Percentiles rank a stretch among this genome's conserved stretches.
Conservation (phyloP, 2,797 vertebrate species). For the Ataeniobius toweri region DNA sequence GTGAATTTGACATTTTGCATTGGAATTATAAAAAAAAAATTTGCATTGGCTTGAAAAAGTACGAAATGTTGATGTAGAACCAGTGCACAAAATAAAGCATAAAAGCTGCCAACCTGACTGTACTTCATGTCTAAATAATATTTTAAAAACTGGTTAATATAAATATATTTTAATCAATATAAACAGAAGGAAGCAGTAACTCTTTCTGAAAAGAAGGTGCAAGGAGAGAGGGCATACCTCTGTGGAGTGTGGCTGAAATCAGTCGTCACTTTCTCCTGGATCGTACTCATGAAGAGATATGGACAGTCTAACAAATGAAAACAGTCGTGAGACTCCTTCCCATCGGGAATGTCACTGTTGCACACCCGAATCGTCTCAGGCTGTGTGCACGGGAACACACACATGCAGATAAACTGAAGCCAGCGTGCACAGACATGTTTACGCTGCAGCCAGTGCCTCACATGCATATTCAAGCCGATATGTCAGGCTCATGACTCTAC, state of each 20-base stretch:
- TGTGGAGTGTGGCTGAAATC: slow-evolving; percentile 45
- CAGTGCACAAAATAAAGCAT: background rate
- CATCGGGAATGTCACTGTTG: slow-evolving; percentile 78
- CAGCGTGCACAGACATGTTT: slow-evolving; percentile 48
- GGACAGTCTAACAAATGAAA: slow-evolving; percentile 59
- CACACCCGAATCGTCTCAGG: slow-evolving; percentile 55
- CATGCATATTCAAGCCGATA: slow-evolving; percentile 73
- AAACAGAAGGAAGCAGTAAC: slow-evolving; percentile 20
- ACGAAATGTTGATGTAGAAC: background rate
- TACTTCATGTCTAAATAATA: background rate
- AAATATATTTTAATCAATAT: slow-evolving; percentile 2
- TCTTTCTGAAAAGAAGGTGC: background rate
- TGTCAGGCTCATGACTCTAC: slow-evolving; percentile 55
- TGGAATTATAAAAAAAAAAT: background rate
- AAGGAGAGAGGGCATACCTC: slow-evolving; percentile 30
- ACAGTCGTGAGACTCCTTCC: slow-evolving; percentile 75
- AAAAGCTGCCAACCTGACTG: background rate
- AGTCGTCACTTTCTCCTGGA: slow-evolving; percentile 52
- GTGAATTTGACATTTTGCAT: background rate
- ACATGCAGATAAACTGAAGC: slow-evolving; percentile 27
- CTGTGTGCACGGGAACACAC: slow-evolving; percentile 29
- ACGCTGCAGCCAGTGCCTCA: slow-evolving; percentile 59
- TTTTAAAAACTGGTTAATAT: background rate
- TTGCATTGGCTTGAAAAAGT: background rate
- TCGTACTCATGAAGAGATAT: slow-evolving; percentile 49